Evolutionary conservation across 2,113 vertebrate species (phyloP).

Genomic region (Electrona antarctica): DNA sequence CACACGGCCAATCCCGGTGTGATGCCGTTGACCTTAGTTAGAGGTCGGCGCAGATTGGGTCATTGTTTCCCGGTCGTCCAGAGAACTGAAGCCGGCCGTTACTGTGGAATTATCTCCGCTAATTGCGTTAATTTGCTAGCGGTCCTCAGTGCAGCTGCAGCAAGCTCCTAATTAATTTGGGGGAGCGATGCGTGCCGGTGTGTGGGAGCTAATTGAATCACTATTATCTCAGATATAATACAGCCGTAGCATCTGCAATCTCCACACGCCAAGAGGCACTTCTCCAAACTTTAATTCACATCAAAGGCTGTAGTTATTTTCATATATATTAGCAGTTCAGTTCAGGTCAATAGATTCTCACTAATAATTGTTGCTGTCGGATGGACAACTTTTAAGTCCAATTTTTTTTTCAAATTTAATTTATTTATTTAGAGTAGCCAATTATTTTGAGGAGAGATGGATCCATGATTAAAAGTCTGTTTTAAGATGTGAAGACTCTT

Average conservation of each 20-base stretch:
- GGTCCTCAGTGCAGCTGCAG: conserved; percentile 39
- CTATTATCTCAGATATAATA: conserved; percentile 19
- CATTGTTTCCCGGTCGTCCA: conserved; percentile 29
- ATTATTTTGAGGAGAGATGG: too few species aligned
- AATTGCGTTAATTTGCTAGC: conserved; percentile 62
- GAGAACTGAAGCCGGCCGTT: conserved; percentile 48
- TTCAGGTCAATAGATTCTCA: too few species aligned
- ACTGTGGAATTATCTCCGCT: conserved; percentile 37
- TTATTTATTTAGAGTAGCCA: too few species aligned
- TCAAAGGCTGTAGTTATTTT: neutral
- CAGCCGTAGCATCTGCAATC: conserved; percentile 8
- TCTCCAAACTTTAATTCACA: conserved; percentile 9
- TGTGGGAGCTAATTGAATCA: conserved; percentile 16
- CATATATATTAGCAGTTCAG: too few species aligned
- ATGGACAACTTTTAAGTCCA: too few species aligned
- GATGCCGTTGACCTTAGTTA: conserved; percentile 23
- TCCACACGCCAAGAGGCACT: conserved; percentile 13
- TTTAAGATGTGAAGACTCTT: too few species aligned
- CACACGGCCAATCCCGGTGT: neutral
- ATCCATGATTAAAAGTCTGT: too few species aligned
- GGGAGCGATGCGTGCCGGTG: conserved; percentile 57
- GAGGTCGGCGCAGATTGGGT: conserved; percentile 11
- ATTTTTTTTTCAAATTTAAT: too few species aligned
- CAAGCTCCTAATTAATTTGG: conserved; percentile 59
- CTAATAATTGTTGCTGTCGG: too few species aligned